Evolutionary conservation across 2,797 vertebrate species (phyloP).

Genomic region (Myotis daubentonii): DNA sequence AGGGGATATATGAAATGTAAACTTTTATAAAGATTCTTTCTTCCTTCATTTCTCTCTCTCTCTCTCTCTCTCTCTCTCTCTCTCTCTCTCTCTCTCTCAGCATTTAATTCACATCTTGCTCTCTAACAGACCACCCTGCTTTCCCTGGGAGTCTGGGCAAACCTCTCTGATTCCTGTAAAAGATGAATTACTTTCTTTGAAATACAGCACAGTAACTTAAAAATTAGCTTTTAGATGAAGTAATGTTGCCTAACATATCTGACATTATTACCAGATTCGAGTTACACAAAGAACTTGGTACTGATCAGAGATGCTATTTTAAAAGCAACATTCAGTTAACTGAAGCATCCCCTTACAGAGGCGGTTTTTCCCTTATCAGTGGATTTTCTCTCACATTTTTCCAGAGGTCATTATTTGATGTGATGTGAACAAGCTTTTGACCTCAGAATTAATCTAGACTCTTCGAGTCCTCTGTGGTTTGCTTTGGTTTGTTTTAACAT

Average conservation of each 20-base stretch:
- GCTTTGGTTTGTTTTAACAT: background rate
- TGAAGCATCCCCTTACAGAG: background rate
- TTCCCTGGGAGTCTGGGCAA: background rate
- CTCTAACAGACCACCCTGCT: background rate
- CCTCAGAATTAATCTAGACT: background rate
- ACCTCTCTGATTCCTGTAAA: background rate
- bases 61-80: too few relatives aligned
- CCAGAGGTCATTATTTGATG: background rate
- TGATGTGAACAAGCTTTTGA: background rate
- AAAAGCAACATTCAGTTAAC: background rate
- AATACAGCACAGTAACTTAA: background rate
- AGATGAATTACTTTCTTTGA: background rate
- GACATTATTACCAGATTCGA: background rate
- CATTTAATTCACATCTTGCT: background rate
- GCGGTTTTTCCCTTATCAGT: background rate
- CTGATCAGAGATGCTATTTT: background rate
- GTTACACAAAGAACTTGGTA: background rate
- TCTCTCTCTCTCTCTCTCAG: background rate
- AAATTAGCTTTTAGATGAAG: slow-evolving; percentile 5
- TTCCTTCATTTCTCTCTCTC: too few relatives aligned
- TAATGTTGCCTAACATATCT: background rate
- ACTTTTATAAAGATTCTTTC: background rate
- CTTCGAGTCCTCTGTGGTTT: background rate
- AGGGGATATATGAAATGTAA: background rate
- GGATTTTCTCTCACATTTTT: background rate